A percentile compares a stretch with the other conserved stretches of the same genome.
phyloP scores from a whole-genome alignment of 2,888 invertebrate genomes.

The Subacronicta megacephala region DNA sequence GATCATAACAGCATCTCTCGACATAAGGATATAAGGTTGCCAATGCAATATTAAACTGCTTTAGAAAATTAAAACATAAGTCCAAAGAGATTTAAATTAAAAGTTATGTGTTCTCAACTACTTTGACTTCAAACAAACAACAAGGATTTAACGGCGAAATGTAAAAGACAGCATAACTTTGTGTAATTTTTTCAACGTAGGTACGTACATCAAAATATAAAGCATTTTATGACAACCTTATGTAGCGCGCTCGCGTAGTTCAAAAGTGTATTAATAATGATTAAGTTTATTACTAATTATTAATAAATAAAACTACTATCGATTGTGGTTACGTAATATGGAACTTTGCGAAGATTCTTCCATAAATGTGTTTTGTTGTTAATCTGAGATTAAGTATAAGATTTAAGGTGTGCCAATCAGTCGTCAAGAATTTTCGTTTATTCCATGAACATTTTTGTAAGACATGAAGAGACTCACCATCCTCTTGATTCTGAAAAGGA shows the following conservation, averaged over 20 bases:
- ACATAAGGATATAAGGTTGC: slow-evolving; percentile 80
- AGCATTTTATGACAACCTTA: slow-evolving; percentile 78
- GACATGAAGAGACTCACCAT: slow-evolving; percentile 84
- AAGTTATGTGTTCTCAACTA: slow-evolving; percentile 8
- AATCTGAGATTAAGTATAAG: slow-evolving; percentile 15
- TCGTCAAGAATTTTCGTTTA: slow-evolving; percentile 72
- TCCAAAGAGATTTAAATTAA: slow-evolving; percentile 11
- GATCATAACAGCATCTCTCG: slow-evolving; percentile 70
- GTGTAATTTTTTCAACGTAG: slow-evolving; percentile 1
- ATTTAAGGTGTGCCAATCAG: slow-evolving; percentile 24
- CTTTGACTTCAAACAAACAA: slow-evolving; percentile 5
- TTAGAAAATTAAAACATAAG: slow-evolving; percentile 15
- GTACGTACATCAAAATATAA: slow-evolving; percentile 24
- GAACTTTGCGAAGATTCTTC: slow-evolving; percentile 75
- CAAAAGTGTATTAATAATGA: slow-evolving; percentile 27
- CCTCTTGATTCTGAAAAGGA: slow-evolving; percentile 85
- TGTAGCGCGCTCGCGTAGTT: slow-evolving; percentile 52
- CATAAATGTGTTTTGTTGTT: slow-evolving; percentile 25
- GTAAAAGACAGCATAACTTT: slow-evolving; percentile 9
- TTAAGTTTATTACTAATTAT: slow-evolving; percentile 22
- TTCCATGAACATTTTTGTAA: slow-evolving; percentile 82
- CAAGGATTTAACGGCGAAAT: background rate
- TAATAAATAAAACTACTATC: slow-evolving; percentile 51
- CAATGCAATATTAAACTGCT: slow-evolving; percentile 66
- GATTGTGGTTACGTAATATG: slow-evolving; percentile 71